Base-by-base conservation (phyloP, 2,113 vertebrate species). In the Chroicocephalus ridibundus region DNA sequence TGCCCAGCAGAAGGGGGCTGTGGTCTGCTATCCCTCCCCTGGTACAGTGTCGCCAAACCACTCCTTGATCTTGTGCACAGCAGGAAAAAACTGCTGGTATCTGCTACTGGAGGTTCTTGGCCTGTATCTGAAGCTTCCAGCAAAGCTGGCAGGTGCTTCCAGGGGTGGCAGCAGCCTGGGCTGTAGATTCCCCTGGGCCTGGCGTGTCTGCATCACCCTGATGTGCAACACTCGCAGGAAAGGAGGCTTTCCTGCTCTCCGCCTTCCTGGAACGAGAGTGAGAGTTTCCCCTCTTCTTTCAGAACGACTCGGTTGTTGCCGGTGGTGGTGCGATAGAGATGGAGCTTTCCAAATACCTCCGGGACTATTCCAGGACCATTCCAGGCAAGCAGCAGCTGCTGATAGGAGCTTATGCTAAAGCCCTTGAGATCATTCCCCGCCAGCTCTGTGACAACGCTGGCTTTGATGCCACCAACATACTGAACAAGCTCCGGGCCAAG, bases 381-480 rank as follows among this genome's bases (percentile, higher is more conserved):
- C 99, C 99, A 0, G 99, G 99, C 51, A 99, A 99, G 86, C 99
- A 99, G 98, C 99, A 99, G 98, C 98, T 99, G 83, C 96, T 99
- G 94, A 99, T 99, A 1, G 99, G 99, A 5, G 99, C 99, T 2
- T 99, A 99, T 7, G 99, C 99, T 91, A 99, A 99, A 93, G 99
- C 99, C 40, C 97, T 99, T 77, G 99, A 99, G 98, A 96, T 99
- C 95, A 99, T 99, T 88, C 99, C 99, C 38, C 98, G 99, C 38
- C 99, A 99, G 98, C 98, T 99, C 76, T 99, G 99, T 2, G 99
- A 99, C 98, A 99, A 99, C 11, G 99, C 99, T 3, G 99, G 99
- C 93, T 99, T 99, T 2, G 99, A 99, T n/a, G 99, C 99, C 94
- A 99, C 99, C 92, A 99, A 99, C 98, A 99, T 99, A 92, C 98